Percentiles rank a stretch among this genome's conserved stretches.
phyloP scores from a whole-genome alignment of 2,888 invertebrate genomes.

The Agonopterix arenella region DNA sequence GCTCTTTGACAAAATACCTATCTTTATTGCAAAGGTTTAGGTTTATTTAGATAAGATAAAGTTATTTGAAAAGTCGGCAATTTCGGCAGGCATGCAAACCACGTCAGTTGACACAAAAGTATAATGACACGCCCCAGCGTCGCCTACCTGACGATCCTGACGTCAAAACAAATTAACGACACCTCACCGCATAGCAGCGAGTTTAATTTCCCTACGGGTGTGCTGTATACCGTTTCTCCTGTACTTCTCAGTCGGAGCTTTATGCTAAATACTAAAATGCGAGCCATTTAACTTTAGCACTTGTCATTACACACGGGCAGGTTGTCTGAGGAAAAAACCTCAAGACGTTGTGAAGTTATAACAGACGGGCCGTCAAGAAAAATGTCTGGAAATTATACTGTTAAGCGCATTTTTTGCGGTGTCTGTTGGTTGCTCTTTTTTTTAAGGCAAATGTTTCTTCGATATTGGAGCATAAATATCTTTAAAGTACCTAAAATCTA shows the following conservation, averaged over 20 bases:
- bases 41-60: too few relatives aligned
- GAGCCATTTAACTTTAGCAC: neutral
- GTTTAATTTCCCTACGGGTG: slow-evolving; percentile 69
- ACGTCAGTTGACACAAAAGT: slow-evolving; percentile 3
- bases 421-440: neutral
- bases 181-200: slow-evolving; percentile 39
- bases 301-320: neutral
- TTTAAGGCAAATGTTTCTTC: neutral
- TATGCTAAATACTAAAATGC: neutral
- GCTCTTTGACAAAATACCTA: too few relatives aligned
- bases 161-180: slow-evolving; percentile 60
- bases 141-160: slow-evolving; percentile 18
- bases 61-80: neutral
- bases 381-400: slow-evolving; percentile 4
- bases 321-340: neutral
- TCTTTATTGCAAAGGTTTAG: too few relatives aligned
- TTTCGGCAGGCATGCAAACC: slow-evolving; percentile 4
- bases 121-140: slow-evolving; percentile 8
- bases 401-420: neutral
- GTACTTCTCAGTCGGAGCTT: neutral
- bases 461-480: too few relatives aligned
- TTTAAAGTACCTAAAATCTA: too few relatives aligned
- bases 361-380: slow-evolving; percentile 4
- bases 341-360: neutral
- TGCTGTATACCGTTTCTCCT: neutral